Evolutionary conservation across 1,140 invertebrate genomes (phyloP).

Genomic region (Stratiolaelaps scimitus): DNA sequence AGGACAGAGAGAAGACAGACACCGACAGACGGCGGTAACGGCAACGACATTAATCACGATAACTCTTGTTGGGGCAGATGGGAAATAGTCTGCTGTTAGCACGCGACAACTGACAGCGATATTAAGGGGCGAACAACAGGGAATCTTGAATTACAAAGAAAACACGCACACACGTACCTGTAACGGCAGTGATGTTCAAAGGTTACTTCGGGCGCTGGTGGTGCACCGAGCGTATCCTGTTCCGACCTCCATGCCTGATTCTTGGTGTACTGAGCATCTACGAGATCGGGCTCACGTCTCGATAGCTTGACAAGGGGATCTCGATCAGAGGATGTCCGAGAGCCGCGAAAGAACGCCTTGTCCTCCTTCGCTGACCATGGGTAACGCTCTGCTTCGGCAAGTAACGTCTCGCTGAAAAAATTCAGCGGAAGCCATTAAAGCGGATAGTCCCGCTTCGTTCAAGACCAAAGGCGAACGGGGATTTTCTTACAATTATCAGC

Average conservation of each 20-base stretch:
- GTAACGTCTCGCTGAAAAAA: slow-evolving; percentile 15
- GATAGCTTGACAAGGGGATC: slow-evolving; percentile 79
- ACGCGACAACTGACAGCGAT: too few species aligned
- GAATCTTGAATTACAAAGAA: too few species aligned
- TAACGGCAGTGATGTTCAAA: slow-evolving; percentile 85
- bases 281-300: slow-evolving; percentile 56
- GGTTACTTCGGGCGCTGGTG: slow-evolving; percentile 69
- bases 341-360: slow-evolving; percentile 80
- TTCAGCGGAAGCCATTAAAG: too few species aligned
- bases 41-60: too few species aligned
- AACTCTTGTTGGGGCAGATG: too few species aligned
- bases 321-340: slow-evolving; percentile 74
- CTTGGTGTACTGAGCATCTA: slow-evolving; percentile 88
- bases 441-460: too few species aligned
- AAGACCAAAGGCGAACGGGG: too few species aligned
- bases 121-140: too few species aligned
- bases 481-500: too few species aligned
- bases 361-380: slow-evolving; percentile 64
- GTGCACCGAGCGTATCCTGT: slow-evolving; percentile 67
- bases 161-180: slow-evolving; percentile 46
- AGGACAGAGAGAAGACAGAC: slow-evolving; percentile 24
- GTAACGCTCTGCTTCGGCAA: slow-evolving; percentile 45
- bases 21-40: background rate
- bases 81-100: too few species aligned
- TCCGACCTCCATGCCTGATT: slow-evolving; percentile 97